Evolutionary conservation across 2,888 invertebrate species (phyloP).

Genomic region (Ommatoiulus sabulosus): DNA sequence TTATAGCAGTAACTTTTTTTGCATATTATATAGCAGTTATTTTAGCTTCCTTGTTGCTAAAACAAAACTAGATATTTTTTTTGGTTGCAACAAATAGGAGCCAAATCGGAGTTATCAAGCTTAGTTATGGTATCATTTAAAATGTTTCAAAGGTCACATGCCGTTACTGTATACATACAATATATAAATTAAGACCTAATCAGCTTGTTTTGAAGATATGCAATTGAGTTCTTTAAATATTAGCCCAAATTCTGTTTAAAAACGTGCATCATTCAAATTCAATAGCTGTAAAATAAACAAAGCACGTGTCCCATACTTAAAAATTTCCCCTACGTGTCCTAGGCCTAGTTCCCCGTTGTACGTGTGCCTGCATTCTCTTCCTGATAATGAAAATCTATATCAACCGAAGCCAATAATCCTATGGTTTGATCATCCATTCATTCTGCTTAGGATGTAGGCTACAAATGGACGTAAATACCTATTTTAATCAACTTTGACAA

Average conservation of each 20-base stretch:
- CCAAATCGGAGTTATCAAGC: background rate
- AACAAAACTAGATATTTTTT: too few species aligned
- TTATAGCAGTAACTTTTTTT: too few species aligned
- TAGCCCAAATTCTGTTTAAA: background rate
- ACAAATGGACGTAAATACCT: too few species aligned
- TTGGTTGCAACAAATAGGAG: background rate
- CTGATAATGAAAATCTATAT: slow-evolving; percentile 9
- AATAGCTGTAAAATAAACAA: slow-evolving; percentile 19
- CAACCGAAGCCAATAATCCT: background rate
- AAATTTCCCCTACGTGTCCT: background rate
- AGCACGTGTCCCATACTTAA: slow-evolving; percentile 1
- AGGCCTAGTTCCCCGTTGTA: background rate
- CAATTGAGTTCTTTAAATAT: background rate
- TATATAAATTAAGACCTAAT: background rate
- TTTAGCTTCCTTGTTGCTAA: too few species aligned
- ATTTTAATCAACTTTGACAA: too few species aligned
- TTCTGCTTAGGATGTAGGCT: background rate
- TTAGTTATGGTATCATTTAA: background rate
- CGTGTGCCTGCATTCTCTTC: slow-evolving; percentile 16
- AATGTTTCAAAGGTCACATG: too few species aligned
- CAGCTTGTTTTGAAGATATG: background rate
- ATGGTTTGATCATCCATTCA: background rate
- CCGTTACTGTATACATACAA: background rate
- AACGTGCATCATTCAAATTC: background rate
- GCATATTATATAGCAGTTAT: too few species aligned